phyloP scores from a whole-genome alignment of 2,888 invertebrate species.

The Tachystola acroxantha region DNA sequence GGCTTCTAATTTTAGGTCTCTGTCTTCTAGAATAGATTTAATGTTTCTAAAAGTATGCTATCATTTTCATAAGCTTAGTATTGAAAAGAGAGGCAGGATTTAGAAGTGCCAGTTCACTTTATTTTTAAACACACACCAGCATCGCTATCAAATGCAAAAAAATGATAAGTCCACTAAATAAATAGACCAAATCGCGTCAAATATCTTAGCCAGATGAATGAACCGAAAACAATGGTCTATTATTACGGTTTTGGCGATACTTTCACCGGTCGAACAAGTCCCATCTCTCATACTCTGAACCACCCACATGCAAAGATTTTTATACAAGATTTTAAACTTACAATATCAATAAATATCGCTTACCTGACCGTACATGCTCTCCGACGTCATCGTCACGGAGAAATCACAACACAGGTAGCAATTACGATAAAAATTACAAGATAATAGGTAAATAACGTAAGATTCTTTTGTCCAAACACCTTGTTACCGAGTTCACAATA shows the following conservation, averaged over 20 bases:
- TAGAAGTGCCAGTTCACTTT: no score
- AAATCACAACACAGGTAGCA: constrained; percentile 43
- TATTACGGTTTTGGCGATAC: constrained; percentile 18
- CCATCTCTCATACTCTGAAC: constrained; percentile 23
- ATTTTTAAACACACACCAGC: no score
- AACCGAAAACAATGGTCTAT: constrained; percentile 5
- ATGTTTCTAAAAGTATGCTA: no score
- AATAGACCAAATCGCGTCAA: background rate
- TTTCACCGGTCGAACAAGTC: constrained; percentile 35
- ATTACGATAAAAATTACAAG: constrained; percentile 43
- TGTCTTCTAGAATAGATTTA: no score
- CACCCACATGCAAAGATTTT: constrained; percentile 11
- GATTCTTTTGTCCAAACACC: constrained; percentile 38
- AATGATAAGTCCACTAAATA: background rate
- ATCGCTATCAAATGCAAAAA: background rate
- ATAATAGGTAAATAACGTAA: constrained; percentile 40
- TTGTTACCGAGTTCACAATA: constrained; percentile 26
- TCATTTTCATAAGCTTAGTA: no score
- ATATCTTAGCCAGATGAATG: constrained; percentile 5
- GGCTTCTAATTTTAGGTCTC: no score
- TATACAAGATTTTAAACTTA: constrained; percentile 22
- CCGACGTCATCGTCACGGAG: constrained; percentile 38
- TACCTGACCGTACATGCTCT: constrained; percentile 40
- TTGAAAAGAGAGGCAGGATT: no score
- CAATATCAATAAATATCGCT: constrained; percentile 24